A percentile compares a stretch with the other conserved stretches of the same genome.
Conservation (phyloP, 92 coral and sea anemone species). For the Phenganax subtilis region DNA sequence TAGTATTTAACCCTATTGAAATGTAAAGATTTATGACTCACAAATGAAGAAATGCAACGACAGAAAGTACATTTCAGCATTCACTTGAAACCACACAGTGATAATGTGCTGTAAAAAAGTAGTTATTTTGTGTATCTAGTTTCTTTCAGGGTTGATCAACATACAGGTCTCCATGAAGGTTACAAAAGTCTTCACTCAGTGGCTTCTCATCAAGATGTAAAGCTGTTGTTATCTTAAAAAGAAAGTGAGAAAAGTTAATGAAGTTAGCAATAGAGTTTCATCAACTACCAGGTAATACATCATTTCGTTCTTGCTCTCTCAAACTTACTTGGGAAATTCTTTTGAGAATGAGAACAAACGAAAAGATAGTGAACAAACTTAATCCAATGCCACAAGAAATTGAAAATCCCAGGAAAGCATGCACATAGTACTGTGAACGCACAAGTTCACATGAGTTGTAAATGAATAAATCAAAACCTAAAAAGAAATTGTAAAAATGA, state of each 20-base stretch:
- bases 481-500: neutral
- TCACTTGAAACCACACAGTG: too few relatives aligned
- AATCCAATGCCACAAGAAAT: slow-evolving; percentile 21
- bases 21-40: too few relatives aligned
- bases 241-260: neutral
- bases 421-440: neutral
- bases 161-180: slow-evolving; percentile 29
- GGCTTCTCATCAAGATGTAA: slow-evolving; percentile 37
- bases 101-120: neutral
- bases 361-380: slow-evolving; percentile 16
- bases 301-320: neutral
- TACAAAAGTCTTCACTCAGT: slow-evolving; percentile 30
- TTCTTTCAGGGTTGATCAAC: slow-evolving; percentile 4
- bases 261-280: neutral
- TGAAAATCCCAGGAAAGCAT: slow-evolving; percentile 24
- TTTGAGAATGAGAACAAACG: slow-evolving; percentile 28
- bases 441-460: slow-evolving; percentile 19
- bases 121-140: neutral
- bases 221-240: slow-evolving; percentile 22
- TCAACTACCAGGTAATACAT: neutral
- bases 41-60: too few relatives aligned
- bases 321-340: slow-evolving; percentile 31
- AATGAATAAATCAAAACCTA: slow-evolving; percentile 1
- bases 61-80: too few relatives aligned
- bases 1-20: too few relatives aligned